phyloP scores from a whole-genome alignment of 53 echinoderm and acorn worm species.

The Holothuria leucospilota region DNA sequence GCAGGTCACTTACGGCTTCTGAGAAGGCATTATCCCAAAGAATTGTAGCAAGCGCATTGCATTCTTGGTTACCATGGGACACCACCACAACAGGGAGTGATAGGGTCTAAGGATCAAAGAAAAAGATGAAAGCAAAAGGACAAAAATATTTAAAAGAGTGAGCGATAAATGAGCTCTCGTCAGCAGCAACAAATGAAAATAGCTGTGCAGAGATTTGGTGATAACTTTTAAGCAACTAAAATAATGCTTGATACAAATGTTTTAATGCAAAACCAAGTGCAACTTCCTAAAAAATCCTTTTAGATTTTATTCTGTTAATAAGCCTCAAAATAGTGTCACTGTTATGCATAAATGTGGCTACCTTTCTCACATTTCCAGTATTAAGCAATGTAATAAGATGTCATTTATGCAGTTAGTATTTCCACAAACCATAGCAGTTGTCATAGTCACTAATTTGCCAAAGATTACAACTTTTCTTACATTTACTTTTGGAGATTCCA shows the following conservation, averaged over 20 bases:
- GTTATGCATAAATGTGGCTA: background rate
- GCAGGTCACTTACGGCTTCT: conserved; percentile 91
- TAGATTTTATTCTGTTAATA: no score
- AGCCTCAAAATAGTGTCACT: no score
- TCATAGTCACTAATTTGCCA: no score
- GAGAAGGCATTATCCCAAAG: conserved; percentile 99
- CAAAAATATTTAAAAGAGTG: conserved; percentile 8
- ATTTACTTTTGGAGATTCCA: no score
- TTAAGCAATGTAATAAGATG: background rate
- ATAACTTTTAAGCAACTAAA: conserved; percentile 54
- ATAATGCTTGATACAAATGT: conserved; percentile 3
- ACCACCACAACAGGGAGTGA: conserved; percentile 99
- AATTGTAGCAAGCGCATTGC: conserved; percentile 99
- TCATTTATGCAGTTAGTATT: no score
- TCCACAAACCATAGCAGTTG: no score
- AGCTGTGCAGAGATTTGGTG: conserved; percentile 52
- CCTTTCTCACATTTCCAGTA: background rate
- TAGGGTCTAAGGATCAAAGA: conserved; percentile 70
- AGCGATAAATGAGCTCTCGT: background rate
- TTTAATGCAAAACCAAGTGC: no score
- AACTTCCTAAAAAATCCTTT: no score
- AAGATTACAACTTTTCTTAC: no score
- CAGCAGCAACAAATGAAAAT: conserved; percentile 39
- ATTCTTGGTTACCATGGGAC: conserved; percentile 99
- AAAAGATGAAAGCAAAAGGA: conserved; percentile 26